phyloP scores from a whole-genome alignment of 2,113 vertebrate species.

The Pipra filicauda region DNA sequence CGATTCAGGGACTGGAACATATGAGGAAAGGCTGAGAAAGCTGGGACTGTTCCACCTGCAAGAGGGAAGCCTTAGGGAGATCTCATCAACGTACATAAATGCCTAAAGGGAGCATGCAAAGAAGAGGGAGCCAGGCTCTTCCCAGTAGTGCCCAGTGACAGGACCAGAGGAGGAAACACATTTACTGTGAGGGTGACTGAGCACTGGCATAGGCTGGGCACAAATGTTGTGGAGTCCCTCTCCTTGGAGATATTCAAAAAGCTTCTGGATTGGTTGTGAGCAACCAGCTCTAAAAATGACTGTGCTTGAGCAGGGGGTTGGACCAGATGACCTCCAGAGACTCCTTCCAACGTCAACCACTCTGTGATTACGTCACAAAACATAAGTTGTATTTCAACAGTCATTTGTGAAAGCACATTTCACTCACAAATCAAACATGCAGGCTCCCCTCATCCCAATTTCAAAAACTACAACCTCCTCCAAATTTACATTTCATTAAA shows the following conservation, averaged over 20 bases:
- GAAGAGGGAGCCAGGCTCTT: not conserved
- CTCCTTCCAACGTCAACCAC: not conserved
- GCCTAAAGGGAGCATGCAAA: not conserved
- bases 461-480: not conserved
- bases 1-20: not conserved
- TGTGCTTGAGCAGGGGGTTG: not conserved
- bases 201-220: not conserved
- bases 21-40: not conserved
- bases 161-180: not conserved
- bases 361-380: not conserved
- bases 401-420: not conserved
- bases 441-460: not conserved
- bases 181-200: not conserved
- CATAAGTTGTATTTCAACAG: not conserved
- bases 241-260: not conserved
- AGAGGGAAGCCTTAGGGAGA: not conserved
- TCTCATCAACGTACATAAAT: not conserved
- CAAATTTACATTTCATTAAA: not conserved
- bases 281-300: not conserved
- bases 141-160: not conserved
- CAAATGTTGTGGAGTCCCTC: not conserved
- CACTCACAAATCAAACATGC: not conserved
- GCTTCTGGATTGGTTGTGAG: not conserved
- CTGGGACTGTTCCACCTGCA: not conserved
- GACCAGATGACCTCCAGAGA: not conserved